Percentiles rank a stretch among this genome's conserved stretches.
These are phyloP conservation scores for Abscondita cerata DNA, from an alignment of 2,888 invertebrate genomes.

Conservation along the genomic window DNA sequence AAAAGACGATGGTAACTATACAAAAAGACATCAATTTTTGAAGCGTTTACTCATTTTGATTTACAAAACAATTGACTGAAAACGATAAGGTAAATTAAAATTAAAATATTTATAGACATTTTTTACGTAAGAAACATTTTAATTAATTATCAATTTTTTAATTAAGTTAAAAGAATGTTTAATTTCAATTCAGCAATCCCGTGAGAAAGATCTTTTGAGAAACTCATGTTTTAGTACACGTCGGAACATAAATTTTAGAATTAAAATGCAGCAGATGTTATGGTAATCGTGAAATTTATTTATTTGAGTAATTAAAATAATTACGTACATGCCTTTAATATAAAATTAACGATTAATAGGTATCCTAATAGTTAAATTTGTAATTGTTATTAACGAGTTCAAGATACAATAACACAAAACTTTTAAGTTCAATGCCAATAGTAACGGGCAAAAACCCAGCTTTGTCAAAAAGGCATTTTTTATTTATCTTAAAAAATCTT, in stretches of 20 bases:
- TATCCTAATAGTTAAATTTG: background rate
- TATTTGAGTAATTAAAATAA: conserved; percentile 6
- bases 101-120: too few relatives aligned
- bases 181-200: too few relatives aligned
- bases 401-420: background rate
- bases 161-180: too few relatives aligned
- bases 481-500: conserved; percentile 16
- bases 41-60: too few relatives aligned
- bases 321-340: conserved; percentile 1
- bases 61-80: too few relatives aligned
- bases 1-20: too few relatives aligned
- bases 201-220: too few relatives aligned
- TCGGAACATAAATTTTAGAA: background rate
- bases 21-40: too few relatives aligned
- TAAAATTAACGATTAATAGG: conserved; percentile 2
- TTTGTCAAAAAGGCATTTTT: conserved; percentile 1
- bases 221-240: background rate
- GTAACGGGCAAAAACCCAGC: background rate
- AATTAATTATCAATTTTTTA: too few relatives aligned
- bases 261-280: conserved; percentile 1
- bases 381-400: conserved; percentile 3
- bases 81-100: too few relatives aligned
- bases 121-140: too few relatives aligned
- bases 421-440: conserved; percentile 6
- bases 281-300: conserved; percentile 3